Evolutionary conservation across 2,888 invertebrate genomes (phyloP).

Genomic region (Mythimna ferrago): DNA sequence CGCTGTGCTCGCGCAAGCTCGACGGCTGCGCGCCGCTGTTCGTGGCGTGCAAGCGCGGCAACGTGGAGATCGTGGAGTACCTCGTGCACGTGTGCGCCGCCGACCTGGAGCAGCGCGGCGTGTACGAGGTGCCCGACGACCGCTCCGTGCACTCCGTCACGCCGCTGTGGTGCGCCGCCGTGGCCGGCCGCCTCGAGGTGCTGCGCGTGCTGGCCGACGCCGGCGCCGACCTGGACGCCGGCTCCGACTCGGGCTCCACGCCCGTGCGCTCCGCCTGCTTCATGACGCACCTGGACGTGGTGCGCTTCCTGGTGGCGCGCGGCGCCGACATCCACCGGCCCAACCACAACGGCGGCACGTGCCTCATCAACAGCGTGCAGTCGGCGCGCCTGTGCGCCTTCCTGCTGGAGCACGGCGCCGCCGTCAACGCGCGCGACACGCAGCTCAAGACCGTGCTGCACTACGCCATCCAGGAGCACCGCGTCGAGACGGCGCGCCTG

Average conservation of each 20-base stretch:
- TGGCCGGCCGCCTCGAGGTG: constrained; percentile 94
- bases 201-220: constrained; percentile 94
- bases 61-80: constrained; percentile 96
- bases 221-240: constrained; percentile 96
- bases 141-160: constrained; percentile 95
- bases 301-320: constrained; percentile 93
- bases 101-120: constrained; percentile 96
- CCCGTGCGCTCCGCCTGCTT: constrained; percentile 98
- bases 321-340: constrained; percentile 96
- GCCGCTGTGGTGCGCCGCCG: constrained; percentile 98
- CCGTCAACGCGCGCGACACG: constrained; percentile 96
- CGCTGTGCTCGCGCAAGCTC: constrained; percentile 92
- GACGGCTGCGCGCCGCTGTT: constrained; percentile 96
- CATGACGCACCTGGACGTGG: constrained; percentile 96
- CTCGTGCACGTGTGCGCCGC: constrained; percentile 95
- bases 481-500: constrained; percentile 95
- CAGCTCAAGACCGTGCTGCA: constrained; percentile 98
- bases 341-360: constrained; percentile 98
- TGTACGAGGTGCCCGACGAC: constrained; percentile 95
- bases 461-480: constrained; percentile 96
- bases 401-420: constrained; percentile 95
- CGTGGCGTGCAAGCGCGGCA: constrained; percentile 94
- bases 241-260: constrained; percentile 96
- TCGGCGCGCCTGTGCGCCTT: constrained; percentile 95
- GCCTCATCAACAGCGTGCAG: constrained; percentile 98